phyloP scores from a whole-genome alignment of 2,888 invertebrate genomes.

The Parthenolecanium corni region DNA sequence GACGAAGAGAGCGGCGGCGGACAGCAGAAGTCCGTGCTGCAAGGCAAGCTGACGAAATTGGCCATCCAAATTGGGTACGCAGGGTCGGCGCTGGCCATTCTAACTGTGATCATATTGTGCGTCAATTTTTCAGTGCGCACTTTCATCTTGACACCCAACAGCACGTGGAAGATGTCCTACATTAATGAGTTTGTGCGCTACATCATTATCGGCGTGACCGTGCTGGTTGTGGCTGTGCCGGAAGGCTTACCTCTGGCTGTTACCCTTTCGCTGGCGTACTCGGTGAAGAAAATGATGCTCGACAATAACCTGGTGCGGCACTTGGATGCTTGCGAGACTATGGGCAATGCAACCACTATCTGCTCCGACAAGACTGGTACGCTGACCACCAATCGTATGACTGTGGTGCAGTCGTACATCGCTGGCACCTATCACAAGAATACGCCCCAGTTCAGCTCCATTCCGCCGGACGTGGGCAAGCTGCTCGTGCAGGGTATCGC shows the following conservation, averaged over 20 bases:
- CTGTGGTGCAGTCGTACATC: slow-evolving; percentile 47
- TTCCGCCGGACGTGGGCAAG: slow-evolving; percentile 42
- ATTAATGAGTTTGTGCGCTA: slow-evolving; percentile 48
- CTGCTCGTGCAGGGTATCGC: slow-evolving; percentile 44
- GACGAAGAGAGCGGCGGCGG: slow-evolving; percentile 23
- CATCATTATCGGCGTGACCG: slow-evolving; percentile 54
- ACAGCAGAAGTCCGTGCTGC: slow-evolving; percentile 45
- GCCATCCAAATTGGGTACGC: slow-evolving; percentile 57
- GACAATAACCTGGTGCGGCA: slow-evolving; percentile 53
- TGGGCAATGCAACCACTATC: slow-evolving; percentile 53
- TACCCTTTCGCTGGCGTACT: slow-evolving; percentile 50
- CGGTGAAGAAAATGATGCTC: slow-evolving; percentile 52
- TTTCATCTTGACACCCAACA: slow-evolving; percentile 42
- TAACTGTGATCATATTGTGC: slow-evolving; percentile 51
- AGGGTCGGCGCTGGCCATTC: slow-evolving; percentile 49
- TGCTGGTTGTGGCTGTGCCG: slow-evolving; percentile 51
- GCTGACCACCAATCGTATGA: slow-evolving; percentile 52
- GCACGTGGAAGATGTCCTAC: slow-evolving; percentile 39
- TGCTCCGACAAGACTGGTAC: slow-evolving; percentile 58
- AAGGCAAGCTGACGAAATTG: slow-evolving; percentile 51
- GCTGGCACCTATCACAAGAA: slow-evolving; percentile 40
- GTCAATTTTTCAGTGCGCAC: slow-evolving; percentile 47
- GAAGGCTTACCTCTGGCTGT: slow-evolving; percentile 52
- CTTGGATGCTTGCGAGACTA: slow-evolving; percentile 53
- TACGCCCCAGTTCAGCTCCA: slow-evolving; percentile 41